Conservation (phyloP, 2,113 vertebrate genomes). For the Natator depressus region DNA sequence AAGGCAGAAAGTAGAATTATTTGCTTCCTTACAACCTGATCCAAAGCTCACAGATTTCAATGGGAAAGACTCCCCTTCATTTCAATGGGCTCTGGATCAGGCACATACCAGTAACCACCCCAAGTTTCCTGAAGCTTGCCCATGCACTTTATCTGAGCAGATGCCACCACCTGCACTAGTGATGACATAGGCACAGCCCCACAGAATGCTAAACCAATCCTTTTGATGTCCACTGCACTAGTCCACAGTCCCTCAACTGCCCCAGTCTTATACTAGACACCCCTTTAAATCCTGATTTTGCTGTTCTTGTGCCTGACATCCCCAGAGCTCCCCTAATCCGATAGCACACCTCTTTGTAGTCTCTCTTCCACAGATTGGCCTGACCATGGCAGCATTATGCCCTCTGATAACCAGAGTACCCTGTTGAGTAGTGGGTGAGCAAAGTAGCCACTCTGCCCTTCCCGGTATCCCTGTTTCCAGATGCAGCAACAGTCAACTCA, state of each 20-base stretch:
- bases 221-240: fast-evolving
- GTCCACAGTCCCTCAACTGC: background rate
- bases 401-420: background rate
- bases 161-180: background rate
- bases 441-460: background rate
- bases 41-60: background rate
- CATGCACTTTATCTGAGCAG: background rate
- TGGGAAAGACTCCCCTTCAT: background rate
- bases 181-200: background rate
- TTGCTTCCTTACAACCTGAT: background rate
- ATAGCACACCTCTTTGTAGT: background rate
- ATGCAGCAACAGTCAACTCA: background rate
- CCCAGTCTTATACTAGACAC: background rate
- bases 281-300: background rate
- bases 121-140: background rate
- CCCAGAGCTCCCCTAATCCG: background rate
- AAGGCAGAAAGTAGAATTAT: background rate
- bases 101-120: background rate
- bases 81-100: background rate
- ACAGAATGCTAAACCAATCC: background rate
- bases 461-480: background rate
- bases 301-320: background rate
- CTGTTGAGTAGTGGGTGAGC: background rate
- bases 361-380: background rate
- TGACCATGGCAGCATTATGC: background rate